Base-by-base conservation (phyloP, 1,140 invertebrate genomes). In the Mactra quadrangularis region DNA sequence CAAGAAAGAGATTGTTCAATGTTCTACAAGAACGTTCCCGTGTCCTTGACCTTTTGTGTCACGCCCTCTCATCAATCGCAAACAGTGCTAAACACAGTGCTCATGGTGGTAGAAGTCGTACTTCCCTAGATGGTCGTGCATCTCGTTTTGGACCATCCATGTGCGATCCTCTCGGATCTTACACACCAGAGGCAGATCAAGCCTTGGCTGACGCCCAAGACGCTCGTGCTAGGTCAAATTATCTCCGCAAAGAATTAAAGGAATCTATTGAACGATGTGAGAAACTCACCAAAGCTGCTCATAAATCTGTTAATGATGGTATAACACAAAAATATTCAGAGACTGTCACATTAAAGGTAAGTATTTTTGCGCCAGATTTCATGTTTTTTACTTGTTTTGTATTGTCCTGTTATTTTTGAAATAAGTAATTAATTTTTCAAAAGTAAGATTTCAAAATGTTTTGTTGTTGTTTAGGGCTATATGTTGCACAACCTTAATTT, bases 241-340 rank as follows among this genome's bases (percentile, higher is more conserved):
- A 88, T 53, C 87, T 92, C 13, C 87, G 92, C 7, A 66, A 76
- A 25, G 91, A 92, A 38, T 60, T 89, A 25, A 87, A 85, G 2
- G 87, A 90, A 33, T 72, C 87, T 25, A 91, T 93, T 41, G 90
- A 91, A 50, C 84, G 87, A 64, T 85, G 86, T 13, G 89, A 91
- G 0, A 89, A 88, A 66, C 86, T 92, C 9, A 90, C 91, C 78
- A 87, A 88, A 60, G 90, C 89, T 27, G 91, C 89, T 7, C 91
- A 92, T 76, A 88, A 89, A 74, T 91, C 92, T 41, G 92, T 93
- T 15, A 93, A 93, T 78, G 89, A 92, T 71, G 92, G 92, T 11
- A 82, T 93, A 17, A 89, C 87, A 27, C 86, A 90, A 87, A 93
- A 93, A 83, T 79, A 91, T 25, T 87, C 89, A 11, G 92, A 93